Evolutionary conservation across 2,888 invertebrate genomes (phyloP).

Genomic region (Drosophila formosana): DNA sequence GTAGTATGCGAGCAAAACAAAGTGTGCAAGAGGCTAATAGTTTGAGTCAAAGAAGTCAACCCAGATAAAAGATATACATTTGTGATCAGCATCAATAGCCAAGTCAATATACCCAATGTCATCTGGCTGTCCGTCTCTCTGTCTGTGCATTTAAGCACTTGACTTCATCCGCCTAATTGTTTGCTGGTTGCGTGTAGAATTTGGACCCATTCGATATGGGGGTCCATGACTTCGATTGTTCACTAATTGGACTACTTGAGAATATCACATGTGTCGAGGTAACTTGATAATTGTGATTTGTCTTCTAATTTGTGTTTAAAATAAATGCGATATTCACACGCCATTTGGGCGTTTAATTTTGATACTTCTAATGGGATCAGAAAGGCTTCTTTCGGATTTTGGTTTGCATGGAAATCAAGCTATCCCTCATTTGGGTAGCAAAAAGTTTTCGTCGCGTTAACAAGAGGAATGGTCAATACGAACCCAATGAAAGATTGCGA

Average conservation of each 20-base stretch:
- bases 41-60: background rate
- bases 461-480: background rate
- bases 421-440: background rate
- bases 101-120: background rate
- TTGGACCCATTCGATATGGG: background rate
- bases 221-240: background rate
- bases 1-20: background rate
- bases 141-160: background rate
- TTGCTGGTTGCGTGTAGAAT: background rate
- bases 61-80: background rate
- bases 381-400: background rate
- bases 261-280: background rate
- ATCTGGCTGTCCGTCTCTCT: too few relatives aligned
- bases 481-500: constrained; percentile 1
- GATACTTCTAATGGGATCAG: background rate
- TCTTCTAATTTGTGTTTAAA: background rate
- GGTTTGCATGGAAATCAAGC: background rate
- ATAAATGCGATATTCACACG: too few relatives aligned
- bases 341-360: background rate
- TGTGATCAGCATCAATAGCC: constrained; percentile 1
- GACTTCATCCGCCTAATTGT: background rate
- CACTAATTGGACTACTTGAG: constrained; percentile 1
- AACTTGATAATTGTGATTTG: background rate
- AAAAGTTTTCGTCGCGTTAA: background rate
- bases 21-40: background rate